phyloP scores from a whole-genome alignment of 2,113 vertebrate species.

The Pagrus major region DNA sequence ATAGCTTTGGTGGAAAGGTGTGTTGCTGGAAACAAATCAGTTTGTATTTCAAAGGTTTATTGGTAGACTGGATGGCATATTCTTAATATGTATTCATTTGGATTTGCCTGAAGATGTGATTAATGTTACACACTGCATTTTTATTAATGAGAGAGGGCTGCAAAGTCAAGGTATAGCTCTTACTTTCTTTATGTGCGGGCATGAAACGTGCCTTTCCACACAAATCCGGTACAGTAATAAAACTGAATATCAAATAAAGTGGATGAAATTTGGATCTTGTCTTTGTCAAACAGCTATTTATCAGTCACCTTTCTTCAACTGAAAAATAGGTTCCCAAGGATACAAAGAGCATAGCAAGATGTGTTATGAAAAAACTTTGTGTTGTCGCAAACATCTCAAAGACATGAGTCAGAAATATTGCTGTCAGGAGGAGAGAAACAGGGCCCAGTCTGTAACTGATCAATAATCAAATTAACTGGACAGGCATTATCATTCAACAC shows the following conservation, averaged over 20 bases:
- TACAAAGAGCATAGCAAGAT: background rate
- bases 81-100: background rate
- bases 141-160: background rate
- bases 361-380: background rate
- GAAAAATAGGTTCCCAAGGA: background rate
- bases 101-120: background rate
- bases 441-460: background rate
- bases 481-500: background rate
- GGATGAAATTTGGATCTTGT: background rate
- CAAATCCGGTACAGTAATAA: background rate
- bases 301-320: background rate
- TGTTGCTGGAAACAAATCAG: background rate
- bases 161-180: background rate
- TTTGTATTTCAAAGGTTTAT: background rate
- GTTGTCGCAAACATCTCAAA: background rate
- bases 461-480: background rate
- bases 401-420: background rate
- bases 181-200: background rate
- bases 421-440: background rate
- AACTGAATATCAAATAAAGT: background rate
- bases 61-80: background rate
- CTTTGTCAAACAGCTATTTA: background rate
- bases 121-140: background rate
- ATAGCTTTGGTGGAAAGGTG: background rate
- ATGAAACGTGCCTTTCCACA: background rate